phyloP scores from a whole-genome alignment of 2,797 vertebrate genomes.

The Parauchenoglanis ngamensis region DNA sequence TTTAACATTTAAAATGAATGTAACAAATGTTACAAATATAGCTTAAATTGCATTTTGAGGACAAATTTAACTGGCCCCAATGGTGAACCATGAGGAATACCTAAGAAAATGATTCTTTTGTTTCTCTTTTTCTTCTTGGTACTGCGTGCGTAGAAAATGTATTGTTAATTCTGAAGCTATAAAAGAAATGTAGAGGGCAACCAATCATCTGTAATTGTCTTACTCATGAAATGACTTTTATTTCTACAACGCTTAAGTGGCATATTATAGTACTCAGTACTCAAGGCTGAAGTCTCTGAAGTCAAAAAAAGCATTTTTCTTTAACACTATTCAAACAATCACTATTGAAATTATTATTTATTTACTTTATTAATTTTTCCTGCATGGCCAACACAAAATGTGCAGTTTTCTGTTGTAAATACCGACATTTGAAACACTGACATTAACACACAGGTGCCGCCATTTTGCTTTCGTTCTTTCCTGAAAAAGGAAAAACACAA shows the following conservation, averaged over 20 bases:
- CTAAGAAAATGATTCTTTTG: background rate
- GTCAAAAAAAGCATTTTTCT: background rate
- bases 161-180: background rate
- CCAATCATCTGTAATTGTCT: conserved; percentile 14
- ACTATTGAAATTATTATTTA: background rate
- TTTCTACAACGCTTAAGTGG: background rate
- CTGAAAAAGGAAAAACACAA: background rate
- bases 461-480: background rate
- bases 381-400: background rate
- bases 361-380: background rate
- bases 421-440: background rate
- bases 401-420: background rate
- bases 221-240: background rate
- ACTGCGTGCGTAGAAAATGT: conserved; percentile 5
- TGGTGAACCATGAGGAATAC: conserved; percentile 1
- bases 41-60: background rate
- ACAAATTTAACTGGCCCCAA: background rate
- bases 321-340: background rate
- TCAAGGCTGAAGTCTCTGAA: background rate
- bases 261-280: background rate
- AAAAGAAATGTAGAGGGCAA: conserved; percentile 3
- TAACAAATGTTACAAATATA: background rate
- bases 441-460: background rate
- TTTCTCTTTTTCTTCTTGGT: background rate
- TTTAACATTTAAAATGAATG: background rate